Base-by-base conservation (phyloP, 2,888 invertebrate species). In the Cephalotes varians region DNA sequence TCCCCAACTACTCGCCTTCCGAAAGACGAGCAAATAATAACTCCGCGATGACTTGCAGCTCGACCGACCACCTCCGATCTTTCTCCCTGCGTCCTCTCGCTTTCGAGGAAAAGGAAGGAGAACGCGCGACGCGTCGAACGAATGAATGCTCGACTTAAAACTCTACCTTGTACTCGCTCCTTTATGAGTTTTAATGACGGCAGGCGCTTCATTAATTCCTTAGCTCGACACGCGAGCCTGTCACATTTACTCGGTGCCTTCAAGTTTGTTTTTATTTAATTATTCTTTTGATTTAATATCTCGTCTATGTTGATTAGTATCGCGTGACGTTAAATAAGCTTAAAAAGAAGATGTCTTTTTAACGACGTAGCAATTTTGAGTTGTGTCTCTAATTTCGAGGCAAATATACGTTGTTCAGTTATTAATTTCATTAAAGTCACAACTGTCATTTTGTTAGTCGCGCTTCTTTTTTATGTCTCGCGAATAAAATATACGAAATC, bases 21-120 rank as follows among this genome's bases (percentile, higher is more conserved):
- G 85, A 85, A 85, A 90, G 88, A 90, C 88, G 88, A 88, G 90
- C 89, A 89, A 92, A 91, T 91, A 91, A 91, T 91, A 91, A 92
- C 88, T 88, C 85, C 80, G 84, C 88, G 87, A 91, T 91, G 88
- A 92, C 88, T 92, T 87, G 89, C 86, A 84, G 81, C 84, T 82
- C 76, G 79, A 86, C 71, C 84, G 85, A 85, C 84, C 77, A 73
- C 83, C 58, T 84, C 82, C 82, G 65, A 67, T 88, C 82, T 67
- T 67, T 72, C 74, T 67, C 81, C 64, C 58, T 69, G 21, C 74
- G 31, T 69, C 67, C 65, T 80, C 76, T 64, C 51, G 28, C 51
- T 67, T 64, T 77, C 65, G 60, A 44, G 25, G 28, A 25, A 62
- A 37, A 58, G 37, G 51, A 40, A 25, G 28, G 72, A 49, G 40